phyloP scores from a whole-genome alignment of 2,113 vertebrate species.

The Rafetus swinhoei region DNA sequence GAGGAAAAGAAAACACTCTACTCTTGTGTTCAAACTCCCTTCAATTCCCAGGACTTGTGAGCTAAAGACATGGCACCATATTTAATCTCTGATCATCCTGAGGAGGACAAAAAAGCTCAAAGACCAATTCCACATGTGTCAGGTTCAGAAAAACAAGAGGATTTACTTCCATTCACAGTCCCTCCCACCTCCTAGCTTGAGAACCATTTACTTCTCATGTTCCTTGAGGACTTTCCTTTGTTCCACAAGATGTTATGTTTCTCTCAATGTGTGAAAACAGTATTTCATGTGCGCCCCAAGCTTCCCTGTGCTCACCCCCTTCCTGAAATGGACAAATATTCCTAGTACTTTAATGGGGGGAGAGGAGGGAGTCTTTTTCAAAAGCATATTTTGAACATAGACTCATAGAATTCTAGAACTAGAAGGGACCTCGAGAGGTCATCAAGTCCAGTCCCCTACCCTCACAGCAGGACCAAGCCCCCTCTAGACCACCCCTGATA shows the following conservation, averaged over 20 bases:
- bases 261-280: background rate
- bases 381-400: background rate
- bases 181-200: background rate
- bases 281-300: accelerated
- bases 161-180: background rate
- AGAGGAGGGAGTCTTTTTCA: background rate
- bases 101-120: background rate
- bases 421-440: too few relatives aligned
- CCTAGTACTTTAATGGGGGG: background rate
- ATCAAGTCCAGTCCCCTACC: too few relatives aligned
- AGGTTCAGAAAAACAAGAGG: background rate
- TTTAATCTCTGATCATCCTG: background rate
- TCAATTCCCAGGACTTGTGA: background rate
- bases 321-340: background rate
- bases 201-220: background rate
- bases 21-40: accelerated
- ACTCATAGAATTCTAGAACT: too few relatives aligned
- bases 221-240: background rate
- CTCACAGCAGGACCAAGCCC: too few relatives aligned
- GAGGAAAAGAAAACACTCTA: background rate
- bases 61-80: background rate
- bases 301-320: background rate
- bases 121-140: accelerated
- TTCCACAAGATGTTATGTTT: background rate
- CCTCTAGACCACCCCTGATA: too few relatives aligned